phyloP scores from a whole-genome alignment of 2,797 vertebrate genomes.

The Arremon brunneinucha region DNA sequence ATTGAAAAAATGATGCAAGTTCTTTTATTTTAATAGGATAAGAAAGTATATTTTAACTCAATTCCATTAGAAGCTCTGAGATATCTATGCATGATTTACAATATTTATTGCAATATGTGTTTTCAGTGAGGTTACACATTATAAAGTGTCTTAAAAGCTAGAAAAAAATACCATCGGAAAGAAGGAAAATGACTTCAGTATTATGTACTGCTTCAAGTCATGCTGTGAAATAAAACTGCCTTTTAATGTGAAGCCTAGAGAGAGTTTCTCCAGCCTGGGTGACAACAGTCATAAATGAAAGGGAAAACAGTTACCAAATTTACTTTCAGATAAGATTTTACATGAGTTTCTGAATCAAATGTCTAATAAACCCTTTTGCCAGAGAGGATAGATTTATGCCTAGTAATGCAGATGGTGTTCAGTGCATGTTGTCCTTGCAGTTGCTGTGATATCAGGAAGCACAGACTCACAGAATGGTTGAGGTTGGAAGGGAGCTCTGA shows the following conservation, averaged over 20 bases:
- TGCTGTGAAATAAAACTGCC: constrained; percentile 12
- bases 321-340: constrained; percentile 22
- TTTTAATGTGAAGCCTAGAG: not conserved
- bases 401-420: not conserved
- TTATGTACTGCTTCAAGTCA: not conserved
- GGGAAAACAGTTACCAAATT: not conserved
- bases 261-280: not conserved
- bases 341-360: not conserved
- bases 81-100: constrained; percentile 13
- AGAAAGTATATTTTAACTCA: constrained; percentile 1
- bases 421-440: not conserved
- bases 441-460: not conserved
- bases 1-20: not conserved
- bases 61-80: not conserved
- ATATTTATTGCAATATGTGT: not conserved
- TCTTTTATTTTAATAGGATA: not conserved
- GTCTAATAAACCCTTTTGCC: not conserved
- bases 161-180: not conserved
- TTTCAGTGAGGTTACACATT: not conserved
- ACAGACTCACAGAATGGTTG: not conserved
- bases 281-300: constrained; percentile 15
- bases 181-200: not conserved
- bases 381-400: not conserved
- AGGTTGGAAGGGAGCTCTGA: not conserved
- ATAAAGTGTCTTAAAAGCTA: constrained; percentile 21